Evolutionary conservation across 2,797 vertebrate species (phyloP).

Genomic region (Malurus leucopterus): DNA sequence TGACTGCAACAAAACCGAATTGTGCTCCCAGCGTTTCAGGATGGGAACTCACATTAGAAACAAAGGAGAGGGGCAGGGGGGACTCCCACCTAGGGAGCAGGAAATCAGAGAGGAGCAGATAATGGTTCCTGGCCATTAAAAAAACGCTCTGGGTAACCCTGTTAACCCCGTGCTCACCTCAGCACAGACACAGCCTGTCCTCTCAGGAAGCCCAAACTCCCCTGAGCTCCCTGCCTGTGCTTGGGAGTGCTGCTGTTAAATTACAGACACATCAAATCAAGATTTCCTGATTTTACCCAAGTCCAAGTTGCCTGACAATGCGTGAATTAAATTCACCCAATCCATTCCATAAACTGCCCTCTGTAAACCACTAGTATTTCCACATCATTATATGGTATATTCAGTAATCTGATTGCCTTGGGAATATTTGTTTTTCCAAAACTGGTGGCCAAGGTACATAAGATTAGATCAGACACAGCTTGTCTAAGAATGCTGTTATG

Average conservation of each 20-base stretch:
- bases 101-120: constrained; percentile 43
- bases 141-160: neutral
- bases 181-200: neutral
- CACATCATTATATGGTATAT: neutral
- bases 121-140: neutral
- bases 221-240: neutral
- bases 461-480: constrained; percentile 64
- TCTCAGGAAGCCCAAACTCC: neutral
- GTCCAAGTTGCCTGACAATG: neutral
- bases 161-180: constrained; percentile 10
- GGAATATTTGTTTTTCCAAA: constrained; percentile 66
- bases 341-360: constrained; percentile 25
- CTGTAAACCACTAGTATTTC: constrained; percentile 35
- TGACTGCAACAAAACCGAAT: constrained; percentile 36
- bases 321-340: constrained; percentile 1
- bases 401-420: constrained; percentile 58
- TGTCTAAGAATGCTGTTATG: constrained; percentile 48
- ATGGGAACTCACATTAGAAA: constrained; percentile 36
- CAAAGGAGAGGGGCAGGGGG: constrained; percentile 29
- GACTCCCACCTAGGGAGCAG: constrained; percentile 42
- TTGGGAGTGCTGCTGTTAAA: neutral
- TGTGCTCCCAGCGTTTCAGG: constrained; percentile 26
- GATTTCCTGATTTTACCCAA: constrained; percentile 21
- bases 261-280: neutral
- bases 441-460: constrained; percentile 59